These are phyloP conservation scores for Drosophila melanocephala DNA, from an alignment of 2,888 invertebrate genomes.

Conservation along the genomic window DNA sequence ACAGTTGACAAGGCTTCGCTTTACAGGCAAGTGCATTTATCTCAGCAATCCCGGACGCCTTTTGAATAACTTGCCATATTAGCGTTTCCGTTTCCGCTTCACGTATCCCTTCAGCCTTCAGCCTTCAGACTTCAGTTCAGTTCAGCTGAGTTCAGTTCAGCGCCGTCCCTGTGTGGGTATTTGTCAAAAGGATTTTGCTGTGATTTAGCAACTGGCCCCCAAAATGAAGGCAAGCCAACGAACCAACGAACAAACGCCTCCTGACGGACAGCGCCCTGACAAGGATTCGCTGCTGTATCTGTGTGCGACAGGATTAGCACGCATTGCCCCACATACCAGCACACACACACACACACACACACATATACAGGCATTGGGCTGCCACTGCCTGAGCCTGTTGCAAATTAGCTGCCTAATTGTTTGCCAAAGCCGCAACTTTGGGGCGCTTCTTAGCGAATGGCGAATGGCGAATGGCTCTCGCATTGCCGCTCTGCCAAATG, in stretches of 20 bases:
- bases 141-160: constrained; percentile 32
- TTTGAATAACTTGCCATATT: constrained; percentile 80
- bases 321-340: constrained; percentile 35
- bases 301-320: constrained; percentile 71
- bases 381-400: constrained; percentile 39
- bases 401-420: constrained; percentile 82
- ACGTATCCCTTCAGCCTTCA: constrained; percentile 32
- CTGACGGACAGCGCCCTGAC: constrained; percentile 59
- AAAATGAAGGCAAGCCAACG: constrained; percentile 8
- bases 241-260: constrained; percentile 28
- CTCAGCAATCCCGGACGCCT: constrained; percentile 61
- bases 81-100: constrained; percentile 62
- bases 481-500: constrained; percentile 65
- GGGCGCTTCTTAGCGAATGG: constrained; percentile 52
- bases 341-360: neutral
- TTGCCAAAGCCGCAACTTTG: constrained; percentile 80
- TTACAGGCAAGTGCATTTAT: constrained; percentile 55
- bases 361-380: constrained; percentile 32
- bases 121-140: constrained; percentile 25
- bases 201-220: constrained; percentile 73
- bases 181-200: constrained; percentile 79
- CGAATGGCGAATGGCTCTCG: constrained; percentile 29
- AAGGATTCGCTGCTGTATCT: constrained; percentile 38
- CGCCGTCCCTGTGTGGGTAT: constrained; percentile 64
- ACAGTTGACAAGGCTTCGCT: constrained; percentile 67